These are phyloP conservation scores for Laspeyria flexula DNA, from an alignment of 2,888 invertebrate species.

Conservation along the genomic window DNA sequence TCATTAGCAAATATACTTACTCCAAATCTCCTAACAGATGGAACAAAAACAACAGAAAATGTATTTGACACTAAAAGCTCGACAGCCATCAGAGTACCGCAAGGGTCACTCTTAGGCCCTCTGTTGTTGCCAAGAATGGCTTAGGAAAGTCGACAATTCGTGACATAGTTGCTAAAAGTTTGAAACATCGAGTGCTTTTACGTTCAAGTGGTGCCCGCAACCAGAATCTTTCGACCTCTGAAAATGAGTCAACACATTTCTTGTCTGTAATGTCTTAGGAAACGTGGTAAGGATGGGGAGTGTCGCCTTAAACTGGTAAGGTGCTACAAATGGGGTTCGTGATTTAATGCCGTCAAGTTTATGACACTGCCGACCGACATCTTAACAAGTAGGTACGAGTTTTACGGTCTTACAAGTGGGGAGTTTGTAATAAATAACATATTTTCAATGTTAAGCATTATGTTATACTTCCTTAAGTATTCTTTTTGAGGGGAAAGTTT, in stretches of 20 bases:
- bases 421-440: slow-evolving; percentile 59
- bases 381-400: slow-evolving; percentile 62
- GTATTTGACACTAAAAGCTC: slow-evolving; percentile 74
- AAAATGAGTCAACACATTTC: slow-evolving; percentile 25
- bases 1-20: slow-evolving; percentile 25
- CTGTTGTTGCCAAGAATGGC: slow-evolving; percentile 72
- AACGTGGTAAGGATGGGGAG: slow-evolving; percentile 20
- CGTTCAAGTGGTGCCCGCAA: slow-evolving; percentile 59
- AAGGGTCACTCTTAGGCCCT: slow-evolving; percentile 75
- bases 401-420: slow-evolving; percentile 51
- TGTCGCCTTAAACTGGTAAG: slow-evolving; percentile 51
- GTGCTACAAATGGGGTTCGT: slow-evolving; percentile 63
- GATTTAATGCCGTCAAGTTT: slow-evolving; percentile 75
- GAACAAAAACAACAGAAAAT: slow-evolving; percentile 49
- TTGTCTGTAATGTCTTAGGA: slow-evolving; percentile 24
- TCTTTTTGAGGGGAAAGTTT: slow-evolving; percentile 15
- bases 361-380: slow-evolving; percentile 63
- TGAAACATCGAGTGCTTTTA: slow-evolving; percentile 80
- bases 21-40: slow-evolving; percentile 41
- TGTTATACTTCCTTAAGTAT: slow-evolving; percentile 8
- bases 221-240: slow-evolving; percentile 54
- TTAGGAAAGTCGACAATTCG: slow-evolving; percentile 66
- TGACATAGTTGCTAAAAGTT: slow-evolving; percentile 81
- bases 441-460: slow-evolving; percentile 50
- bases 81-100: slow-evolving; percentile 64